Percentiles rank a stretch among this genome's conserved stretches.
These are phyloP conservation scores for Hypomecis atomaria DNA, from an alignment of 2,888 invertebrate species.

Conservation along the genomic window DNA sequence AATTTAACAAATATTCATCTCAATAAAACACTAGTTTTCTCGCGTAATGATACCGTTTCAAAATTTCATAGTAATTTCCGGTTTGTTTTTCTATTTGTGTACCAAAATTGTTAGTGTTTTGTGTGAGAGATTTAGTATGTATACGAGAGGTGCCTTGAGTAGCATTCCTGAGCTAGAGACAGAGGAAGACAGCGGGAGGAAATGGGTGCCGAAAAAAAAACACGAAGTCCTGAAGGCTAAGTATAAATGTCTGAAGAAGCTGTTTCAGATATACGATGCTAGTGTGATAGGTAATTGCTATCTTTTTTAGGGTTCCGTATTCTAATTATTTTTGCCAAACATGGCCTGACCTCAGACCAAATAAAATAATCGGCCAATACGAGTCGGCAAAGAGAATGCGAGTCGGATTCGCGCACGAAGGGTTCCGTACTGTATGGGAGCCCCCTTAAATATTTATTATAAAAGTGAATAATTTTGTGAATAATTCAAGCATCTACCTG, in stretches of 20 bases:
- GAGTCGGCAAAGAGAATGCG: no score
- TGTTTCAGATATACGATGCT: conserved; percentile 77
- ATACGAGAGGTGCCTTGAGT: conserved; percentile 45
- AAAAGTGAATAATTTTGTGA: no score
- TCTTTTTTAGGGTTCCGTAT: no score
- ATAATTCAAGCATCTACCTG: no score
- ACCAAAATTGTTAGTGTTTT: conserved; percentile 64
- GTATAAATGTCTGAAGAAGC: conserved; percentile 76
- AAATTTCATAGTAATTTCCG: conserved; percentile 67
- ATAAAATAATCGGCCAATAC: no score
- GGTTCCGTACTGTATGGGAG: no score
- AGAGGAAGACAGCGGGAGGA: conserved; percentile 54
- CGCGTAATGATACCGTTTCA: conserved; percentile 68
- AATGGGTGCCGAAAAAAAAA: conserved; percentile 79
- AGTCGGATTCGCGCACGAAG: no score
- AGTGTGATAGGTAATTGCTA: conserved; percentile 61
- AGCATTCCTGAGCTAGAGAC: conserved; percentile 70
- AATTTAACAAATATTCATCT: conserved; percentile 25
- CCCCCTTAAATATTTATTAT: no score
- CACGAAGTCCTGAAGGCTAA: conserved; percentile 78
- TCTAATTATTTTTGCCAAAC: no score
- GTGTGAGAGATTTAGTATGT: conserved; percentile 20
- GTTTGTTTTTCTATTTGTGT: conserved; percentile 60
- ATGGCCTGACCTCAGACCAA: no score
- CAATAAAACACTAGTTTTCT: conserved; percentile 15